Evolutionary conservation across 1,140 invertebrate species (phyloP).

Genomic region (Heterodera carotae): DNA sequence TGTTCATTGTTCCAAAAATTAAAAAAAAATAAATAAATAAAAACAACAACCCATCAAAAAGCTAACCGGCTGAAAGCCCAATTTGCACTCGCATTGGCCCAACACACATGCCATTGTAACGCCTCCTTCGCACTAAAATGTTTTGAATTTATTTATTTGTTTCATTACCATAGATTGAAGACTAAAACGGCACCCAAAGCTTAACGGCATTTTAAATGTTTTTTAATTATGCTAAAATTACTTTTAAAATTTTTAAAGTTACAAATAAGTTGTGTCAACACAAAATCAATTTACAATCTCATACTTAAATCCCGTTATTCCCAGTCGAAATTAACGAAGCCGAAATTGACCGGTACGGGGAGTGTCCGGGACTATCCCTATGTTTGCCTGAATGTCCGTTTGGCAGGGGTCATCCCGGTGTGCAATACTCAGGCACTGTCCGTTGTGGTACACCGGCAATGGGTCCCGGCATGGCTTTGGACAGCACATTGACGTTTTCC

Average conservation of each 20-base stretch:
- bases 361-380: too few relatives aligned
- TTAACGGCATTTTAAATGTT: too few relatives aligned
- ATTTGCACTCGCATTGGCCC: slow-evolving; percentile 49
- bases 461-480: slow-evolving; percentile 63
- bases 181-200: too few relatives aligned
- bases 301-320: too few relatives aligned
- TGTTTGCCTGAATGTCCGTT: slow-evolving; percentile 53
- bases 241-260: neutral
- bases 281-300: too few relatives aligned
- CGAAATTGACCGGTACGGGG: too few relatives aligned
- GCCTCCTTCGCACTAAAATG: slow-evolving; percentile 61
- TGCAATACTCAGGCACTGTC: slow-evolving; percentile 64
- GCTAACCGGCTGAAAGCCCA: slow-evolving; percentile 36
- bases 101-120: slow-evolving; percentile 58
- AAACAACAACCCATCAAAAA: neutral
- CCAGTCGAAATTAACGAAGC: too few relatives aligned
- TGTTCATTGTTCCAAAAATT: slow-evolving; percentile 60
- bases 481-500: slow-evolving; percentile 64
- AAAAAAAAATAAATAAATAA: slow-evolving; percentile 18
- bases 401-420: slow-evolving; percentile 64
- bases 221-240: neutral
- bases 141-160: slow-evolving; percentile 25
- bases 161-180: too few relatives aligned
- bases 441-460: slow-evolving; percentile 63
- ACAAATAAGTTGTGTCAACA: too few relatives aligned